These are phyloP conservation scores for Mimumesa dahlbomi DNA, from an alignment of 2,888 invertebrate genomes.

Conservation along the genomic window DNA sequence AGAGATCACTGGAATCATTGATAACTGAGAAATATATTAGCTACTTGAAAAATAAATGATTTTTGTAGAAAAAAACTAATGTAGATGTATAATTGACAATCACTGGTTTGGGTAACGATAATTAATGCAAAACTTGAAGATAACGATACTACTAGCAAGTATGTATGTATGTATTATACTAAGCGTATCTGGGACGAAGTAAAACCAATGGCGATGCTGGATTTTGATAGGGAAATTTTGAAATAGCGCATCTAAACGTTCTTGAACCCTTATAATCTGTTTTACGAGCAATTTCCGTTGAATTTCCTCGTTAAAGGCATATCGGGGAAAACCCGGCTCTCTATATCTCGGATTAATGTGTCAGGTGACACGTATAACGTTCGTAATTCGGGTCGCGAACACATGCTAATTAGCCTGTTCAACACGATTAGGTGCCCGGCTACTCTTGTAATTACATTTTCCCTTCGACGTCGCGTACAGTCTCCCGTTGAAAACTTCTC, in stretches of 20 bases:
- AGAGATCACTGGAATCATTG: no score
- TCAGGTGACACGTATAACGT: slow-evolving; percentile 39
- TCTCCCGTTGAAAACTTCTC: slow-evolving; percentile 15
- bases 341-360: slow-evolving; percentile 37
- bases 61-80: no score
- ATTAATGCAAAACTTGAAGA: no score
- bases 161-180: not conserved
- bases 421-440: slow-evolving; percentile 50
- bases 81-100: no score
- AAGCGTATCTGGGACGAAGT: not conserved
- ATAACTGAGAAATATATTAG: no score
- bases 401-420: slow-evolving; percentile 60
- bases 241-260: not conserved
- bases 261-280: slow-evolving; percentile 30
- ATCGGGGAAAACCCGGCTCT: slow-evolving; percentile 14
- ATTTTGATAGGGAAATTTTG: not conserved
- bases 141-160: no score
- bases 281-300: slow-evolving; percentile 46
- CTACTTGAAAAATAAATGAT: no score
- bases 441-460: slow-evolving; percentile 51
- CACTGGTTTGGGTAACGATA: no score
- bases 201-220: not conserved
- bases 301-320: slow-evolving; percentile 43
- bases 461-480: slow-evolving; percentile 15
- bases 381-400: slow-evolving; percentile 44